Evolutionary conservation across 2,797 vertebrate species (phyloP), one percentile per base, ranked within the genome.

Genomic region (Falco columbarius): DNA sequence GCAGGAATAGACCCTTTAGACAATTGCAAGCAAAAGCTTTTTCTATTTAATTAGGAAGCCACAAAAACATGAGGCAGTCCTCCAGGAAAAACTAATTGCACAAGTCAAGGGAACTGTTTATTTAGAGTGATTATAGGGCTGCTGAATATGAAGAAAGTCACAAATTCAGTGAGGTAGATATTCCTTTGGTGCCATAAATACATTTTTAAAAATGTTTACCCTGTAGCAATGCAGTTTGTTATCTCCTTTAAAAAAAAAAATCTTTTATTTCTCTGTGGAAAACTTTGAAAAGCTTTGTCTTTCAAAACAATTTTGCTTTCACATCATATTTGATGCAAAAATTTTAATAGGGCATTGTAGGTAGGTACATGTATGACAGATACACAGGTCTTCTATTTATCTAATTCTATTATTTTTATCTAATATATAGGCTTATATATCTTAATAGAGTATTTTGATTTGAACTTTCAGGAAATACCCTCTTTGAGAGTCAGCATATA

Each of bases 41-140:
- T 90, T 47, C 66, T 61, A 6, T 72, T 61, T 95, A 86, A 93
- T 86, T 90, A 92, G 62, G 47, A 86, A 90, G 26, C 52, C 44
- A 79, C 34, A 70, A 79, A 89, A 86, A 58, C 18, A 83, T 23
- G 46, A 91, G 66, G 32, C 54, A 94, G 42, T 89, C 62, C 70
- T 93, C 82, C 77, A 91, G 88, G 67, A 93, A 82, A 95, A 87
- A 63, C 10, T 85, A 89, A 95, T 71, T 95, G 68, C 49, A 62
- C 52, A 85, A 82, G 67, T 46, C 74, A 84, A 82, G 34, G 67
- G 71, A 96, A 59, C 40, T 82, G 47, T 89, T 93, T 89, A 80
- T 89, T 34, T 26, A 6, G 15, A 73, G 36, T 88, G 63, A 93
- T 94, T 89, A 87, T 24, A 79, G 26, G 23, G 19, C 17, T 80